A percentile compares a stretch with the other conserved stretches of the same genome.
phyloP scores from a whole-genome alignment of 2,888 invertebrate species.

The Allolobophora icterica region DNA sequence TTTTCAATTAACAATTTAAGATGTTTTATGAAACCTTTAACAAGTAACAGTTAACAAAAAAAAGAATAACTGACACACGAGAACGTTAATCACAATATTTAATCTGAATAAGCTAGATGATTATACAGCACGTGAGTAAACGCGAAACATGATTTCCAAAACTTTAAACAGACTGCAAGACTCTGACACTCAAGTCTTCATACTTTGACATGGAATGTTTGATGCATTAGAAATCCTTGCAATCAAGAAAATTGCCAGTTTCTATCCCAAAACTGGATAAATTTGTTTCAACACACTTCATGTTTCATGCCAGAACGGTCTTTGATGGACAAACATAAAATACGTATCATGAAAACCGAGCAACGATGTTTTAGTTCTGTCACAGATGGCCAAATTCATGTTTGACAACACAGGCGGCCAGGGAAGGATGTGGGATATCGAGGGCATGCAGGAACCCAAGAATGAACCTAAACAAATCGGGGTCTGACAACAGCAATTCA shows the following conservation, averaged over 20 bases:
- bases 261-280: not conserved
- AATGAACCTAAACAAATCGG: not conserved
- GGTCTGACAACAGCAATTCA: not conserved
- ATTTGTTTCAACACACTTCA: not conserved
- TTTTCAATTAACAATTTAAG: not conserved
- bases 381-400: not conserved
- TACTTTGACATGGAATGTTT: conserved; percentile 11
- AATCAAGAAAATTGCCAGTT: not conserved
- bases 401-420: not conserved
- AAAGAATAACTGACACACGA: not conserved
- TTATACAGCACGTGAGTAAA: not conserved
- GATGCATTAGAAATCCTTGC: conserved; percentile 2
- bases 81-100: conserved; percentile 17
- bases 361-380: not conserved
- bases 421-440: no score
- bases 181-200: not conserved
- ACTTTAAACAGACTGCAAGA: not conserved
- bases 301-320: not conserved
- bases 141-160: conserved; percentile 6
- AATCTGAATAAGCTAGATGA: conserved; percentile 10
- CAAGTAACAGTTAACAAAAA: not conserved
- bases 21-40: not conserved
- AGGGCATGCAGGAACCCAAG: no score
- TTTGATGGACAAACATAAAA: not conserved
- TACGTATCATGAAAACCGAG: not conserved